Base-by-base conservation (phyloP, 2,113 vertebrate species). In the Lophura nycthemera region DNA sequence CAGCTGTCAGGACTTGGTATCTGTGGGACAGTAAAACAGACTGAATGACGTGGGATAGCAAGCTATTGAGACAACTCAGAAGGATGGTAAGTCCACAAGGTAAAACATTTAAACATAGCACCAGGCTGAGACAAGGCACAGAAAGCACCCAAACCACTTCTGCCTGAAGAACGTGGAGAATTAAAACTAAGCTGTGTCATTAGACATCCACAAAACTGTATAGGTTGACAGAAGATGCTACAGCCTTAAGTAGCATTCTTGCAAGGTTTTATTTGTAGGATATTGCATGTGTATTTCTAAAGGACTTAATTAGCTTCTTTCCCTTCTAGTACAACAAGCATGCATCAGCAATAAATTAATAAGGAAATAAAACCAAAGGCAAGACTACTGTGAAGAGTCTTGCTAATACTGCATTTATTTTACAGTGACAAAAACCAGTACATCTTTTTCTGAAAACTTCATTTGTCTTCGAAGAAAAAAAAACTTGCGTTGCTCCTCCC, bases 231-330 rank as follows among this genome's bases (percentile, higher is more conserved):
- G 56, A 71, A 38, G 89, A 86, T n/a, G 57, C 24, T 56, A 66
- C n/a, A 91, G 91, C n/a, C 64, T 64, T 45, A 73, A 67, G 61
- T 22, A 89, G 56, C 72, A 54, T 10, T 71, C 83, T 89, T 40
- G 69, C 6, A 81, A 85, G 21, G 56, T 60, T 71, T 83, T 87
- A 85, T 83, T 87, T 76, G 85, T 50, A 69, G 70, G 0, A 0
- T 72, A 87, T 70, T 89, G 75, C 81, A 70, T 0, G 2, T 17
- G 15, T 79, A 59, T 90, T 88, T 82, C 36, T 60, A 88, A 83
- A 80, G 29, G 25, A 60, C 34, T 43, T 96, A 38, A 91, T 88
- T 71, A 83, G 43, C 15, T 72, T 83, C 43, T 83, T 89, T 91
- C 52, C 27, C 20, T 86, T 86, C 60, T 61, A 13, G 30, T 60